phyloP scores from a whole-genome alignment of 2,113 vertebrate species.

The Platichthys stellatus region DNA sequence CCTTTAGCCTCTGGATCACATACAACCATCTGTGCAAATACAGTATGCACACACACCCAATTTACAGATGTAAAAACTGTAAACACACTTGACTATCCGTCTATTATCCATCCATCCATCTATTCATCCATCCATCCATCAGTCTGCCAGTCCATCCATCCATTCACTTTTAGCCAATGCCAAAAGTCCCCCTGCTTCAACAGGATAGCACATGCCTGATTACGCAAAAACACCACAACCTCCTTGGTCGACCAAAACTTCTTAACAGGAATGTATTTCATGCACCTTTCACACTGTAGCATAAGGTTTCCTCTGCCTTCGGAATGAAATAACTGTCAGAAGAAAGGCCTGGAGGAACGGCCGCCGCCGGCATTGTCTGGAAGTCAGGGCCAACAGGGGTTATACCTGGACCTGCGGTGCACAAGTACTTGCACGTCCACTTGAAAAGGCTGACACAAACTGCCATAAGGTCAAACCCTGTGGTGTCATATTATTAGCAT shows the following conservation, averaged over 20 bases:
- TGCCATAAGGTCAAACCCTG: background rate
- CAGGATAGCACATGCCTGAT: too few relatives aligned
- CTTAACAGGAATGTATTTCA: background rate
- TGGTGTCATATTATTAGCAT: conserved; percentile 30
- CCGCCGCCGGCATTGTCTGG: conserved; percentile 19
- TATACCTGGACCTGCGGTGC: conserved; percentile 17
- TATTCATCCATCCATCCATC: too few relatives aligned
- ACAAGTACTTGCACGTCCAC: conserved; percentile 30
- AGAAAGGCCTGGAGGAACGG: conserved; percentile 36
- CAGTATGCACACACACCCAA: conserved; percentile 25
- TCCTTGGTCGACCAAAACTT: too few relatives aligned
- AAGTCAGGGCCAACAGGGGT: conserved; percentile 35
- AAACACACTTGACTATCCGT: too few relatives aligned
- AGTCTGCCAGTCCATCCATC: background rate
- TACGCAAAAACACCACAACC: too few relatives aligned
- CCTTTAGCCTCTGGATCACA: conserved; percentile 51
- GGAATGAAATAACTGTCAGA: conserved; percentile 42
- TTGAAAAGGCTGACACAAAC: conserved; percentile 22
- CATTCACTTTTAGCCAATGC: background rate
- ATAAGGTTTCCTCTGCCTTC: conserved; percentile 29
- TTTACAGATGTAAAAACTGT: conserved; percentile 17
- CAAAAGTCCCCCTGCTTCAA: too few relatives aligned
- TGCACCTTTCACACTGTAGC: background rate
- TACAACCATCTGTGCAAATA: conserved; percentile 37
- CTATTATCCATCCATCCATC: too few relatives aligned